Evolutionary conservation across 2,797 vertebrate species (phyloP).

Genomic region (Fringilla coelebs): DNA sequence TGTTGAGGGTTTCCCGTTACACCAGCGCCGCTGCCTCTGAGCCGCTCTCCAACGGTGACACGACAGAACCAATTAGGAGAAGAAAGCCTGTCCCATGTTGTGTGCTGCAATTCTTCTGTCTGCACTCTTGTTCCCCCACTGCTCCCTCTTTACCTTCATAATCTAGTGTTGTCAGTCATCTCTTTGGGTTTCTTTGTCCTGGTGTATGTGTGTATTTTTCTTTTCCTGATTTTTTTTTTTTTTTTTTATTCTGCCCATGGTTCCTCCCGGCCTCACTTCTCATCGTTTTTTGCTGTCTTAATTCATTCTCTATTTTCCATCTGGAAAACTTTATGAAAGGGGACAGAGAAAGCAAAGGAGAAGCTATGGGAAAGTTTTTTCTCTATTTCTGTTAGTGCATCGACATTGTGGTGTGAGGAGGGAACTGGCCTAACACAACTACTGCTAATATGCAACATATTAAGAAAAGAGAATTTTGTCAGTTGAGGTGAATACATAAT

Average conservation of each 20-base stretch:
- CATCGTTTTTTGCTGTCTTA: not conserved
- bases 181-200: not conserved
- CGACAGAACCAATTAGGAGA: slow-evolving; percentile 20
- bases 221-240: not conserved
- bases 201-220: not conserved
- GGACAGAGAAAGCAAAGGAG: not conserved
- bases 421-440: not conserved
- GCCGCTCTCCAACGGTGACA: accelerated
- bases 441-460: not conserved
- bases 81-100: not conserved
- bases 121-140: not conserved
- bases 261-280: not conserved
- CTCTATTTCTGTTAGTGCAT: not conserved
- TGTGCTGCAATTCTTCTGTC: not conserved
- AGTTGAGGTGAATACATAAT: not conserved
- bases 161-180: not conserved
- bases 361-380: not conserved
- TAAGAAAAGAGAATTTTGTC: not conserved
- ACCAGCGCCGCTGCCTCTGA: accelerated
- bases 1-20: not conserved
- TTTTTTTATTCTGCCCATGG: not conserved
- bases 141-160: not conserved
- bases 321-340: not conserved
- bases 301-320: not conserved
- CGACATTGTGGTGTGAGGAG: not conserved